A percentile compares a stretch with the other conserved stretches of the same genome.
Evolutionary conservation across 2,888 invertebrate species (phyloP).

Genomic region (Oscheius sp.): DNA sequence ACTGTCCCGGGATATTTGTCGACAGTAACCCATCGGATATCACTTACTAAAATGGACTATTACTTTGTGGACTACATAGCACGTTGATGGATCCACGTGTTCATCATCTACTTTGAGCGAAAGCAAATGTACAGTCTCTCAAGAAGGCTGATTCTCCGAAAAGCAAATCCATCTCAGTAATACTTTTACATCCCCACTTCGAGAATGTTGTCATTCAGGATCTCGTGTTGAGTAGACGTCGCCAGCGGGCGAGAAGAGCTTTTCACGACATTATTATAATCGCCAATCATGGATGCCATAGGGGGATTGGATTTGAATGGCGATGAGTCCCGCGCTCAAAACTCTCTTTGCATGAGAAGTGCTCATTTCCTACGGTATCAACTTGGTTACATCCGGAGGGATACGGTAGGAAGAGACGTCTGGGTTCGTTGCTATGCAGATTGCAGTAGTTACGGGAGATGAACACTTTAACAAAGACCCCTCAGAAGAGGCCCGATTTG

Average conservation of each 20-base stretch:
- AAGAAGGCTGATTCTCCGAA: too few species aligned
- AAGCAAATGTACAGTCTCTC: too few species aligned
- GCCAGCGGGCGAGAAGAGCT: conserved; percentile 35
- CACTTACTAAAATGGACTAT: too few species aligned
- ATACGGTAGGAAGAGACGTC: conserved; percentile 16
- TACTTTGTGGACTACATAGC: too few species aligned
- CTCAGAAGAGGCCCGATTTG: conserved; percentile 20
- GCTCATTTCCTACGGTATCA: conserved; percentile 36
- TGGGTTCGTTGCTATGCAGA: not conserved
- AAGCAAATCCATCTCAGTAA: too few species aligned
- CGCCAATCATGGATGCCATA: conserved; percentile 38
- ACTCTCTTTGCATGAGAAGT: conserved; percentile 35
- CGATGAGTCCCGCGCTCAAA: conserved; percentile 32
- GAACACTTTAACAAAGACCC: not conserved
- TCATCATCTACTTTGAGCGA: too few species aligned
- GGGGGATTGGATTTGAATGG: conserved; percentile 39
- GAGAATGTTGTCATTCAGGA: not conserved
- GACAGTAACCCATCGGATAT: too few species aligned
- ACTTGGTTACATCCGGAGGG: conserved; percentile 11
- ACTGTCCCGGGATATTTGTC: not conserved
- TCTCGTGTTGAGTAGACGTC: conserved; percentile 30
- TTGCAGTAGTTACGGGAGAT: too few species aligned
- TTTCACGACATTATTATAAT: conserved; percentile 39
- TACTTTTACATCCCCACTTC: not conserved
- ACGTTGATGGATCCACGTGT: too few species aligned